Percentiles rank a stretch among this genome's conserved stretches.
Conservation (phyloP, 2,888 invertebrate genomes). For the Drosophila histrio region DNA sequence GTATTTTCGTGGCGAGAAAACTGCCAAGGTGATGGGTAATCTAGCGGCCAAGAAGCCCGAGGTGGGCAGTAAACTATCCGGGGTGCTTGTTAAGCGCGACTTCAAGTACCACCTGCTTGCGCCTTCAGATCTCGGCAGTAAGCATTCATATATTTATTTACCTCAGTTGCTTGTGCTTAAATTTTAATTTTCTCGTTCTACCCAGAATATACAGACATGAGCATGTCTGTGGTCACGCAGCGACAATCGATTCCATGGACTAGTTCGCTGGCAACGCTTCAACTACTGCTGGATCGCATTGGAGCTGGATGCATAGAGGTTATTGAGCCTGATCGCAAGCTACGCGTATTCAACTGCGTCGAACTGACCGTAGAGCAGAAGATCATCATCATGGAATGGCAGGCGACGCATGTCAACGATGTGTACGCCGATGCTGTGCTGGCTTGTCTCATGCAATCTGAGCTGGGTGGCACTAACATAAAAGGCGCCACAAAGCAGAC, state of each 20-base stretch:
- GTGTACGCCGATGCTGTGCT: conserved; percentile 99
- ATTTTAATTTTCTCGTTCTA: neutral
- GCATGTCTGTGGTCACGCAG: conserved; percentile 96
- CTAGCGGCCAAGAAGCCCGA: conserved; percentile 93
- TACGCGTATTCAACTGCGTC: conserved; percentile 92
- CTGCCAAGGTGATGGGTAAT: conserved; percentile 98
- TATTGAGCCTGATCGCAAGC: conserved; percentile 88
- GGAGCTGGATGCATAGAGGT: conserved; percentile 88
- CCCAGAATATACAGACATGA: conserved; percentile 95
- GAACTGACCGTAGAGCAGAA: conserved; percentile 92
- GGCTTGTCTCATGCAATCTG: conserved; percentile 93
- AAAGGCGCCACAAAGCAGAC: conserved; percentile 87
- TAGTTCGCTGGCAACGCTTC: conserved; percentile 86
- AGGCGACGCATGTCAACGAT: conserved; percentile 96
- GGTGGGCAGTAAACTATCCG: conserved; percentile 92
- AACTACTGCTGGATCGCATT: conserved; percentile 91
- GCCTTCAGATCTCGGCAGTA: conserved; percentile 93
- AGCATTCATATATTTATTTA: conserved; percentile 73
- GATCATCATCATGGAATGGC: conserved; percentile 96
- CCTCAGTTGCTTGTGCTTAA: neutral
- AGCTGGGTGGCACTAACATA: conserved; percentile 87
- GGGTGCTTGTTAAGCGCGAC: conserved; percentile 97
- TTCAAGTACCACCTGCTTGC: conserved; percentile 98
- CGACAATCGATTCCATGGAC: conserved; percentile 95
- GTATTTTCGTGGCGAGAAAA: conserved; percentile 98